Conservation (phyloP, 2,888 invertebrate genomes). For the Ectobius pallidus region DNA sequence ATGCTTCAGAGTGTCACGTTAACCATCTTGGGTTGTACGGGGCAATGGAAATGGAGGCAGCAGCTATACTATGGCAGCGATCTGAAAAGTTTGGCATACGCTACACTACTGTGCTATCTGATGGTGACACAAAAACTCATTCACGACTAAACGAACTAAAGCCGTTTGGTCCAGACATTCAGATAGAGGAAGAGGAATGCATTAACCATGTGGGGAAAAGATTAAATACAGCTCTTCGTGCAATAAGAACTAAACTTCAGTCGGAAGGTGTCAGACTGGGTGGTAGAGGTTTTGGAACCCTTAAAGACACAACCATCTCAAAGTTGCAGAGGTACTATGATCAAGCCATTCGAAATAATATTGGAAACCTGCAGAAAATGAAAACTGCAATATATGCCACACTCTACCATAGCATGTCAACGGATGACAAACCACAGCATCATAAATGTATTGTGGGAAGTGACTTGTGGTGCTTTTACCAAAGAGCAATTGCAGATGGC, state of each 20-base stretch:
- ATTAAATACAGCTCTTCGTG: neutral
- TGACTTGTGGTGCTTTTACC: no score
- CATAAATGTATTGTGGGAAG: slow-evolving; percentile 41
- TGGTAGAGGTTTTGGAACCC: slow-evolving; percentile 24
- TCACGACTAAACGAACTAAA: no score
- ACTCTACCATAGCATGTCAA: no score
- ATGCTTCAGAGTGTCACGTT: neutral
- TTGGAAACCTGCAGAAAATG: slow-evolving; percentile 46
- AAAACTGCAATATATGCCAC: slow-evolving; percentile 42
- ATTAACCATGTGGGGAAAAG: no score
- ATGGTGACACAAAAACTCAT: no score
- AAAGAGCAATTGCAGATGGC: no score
- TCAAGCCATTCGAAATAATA: slow-evolving; percentile 47
- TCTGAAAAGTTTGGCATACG: neutral
- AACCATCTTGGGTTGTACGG: neutral
- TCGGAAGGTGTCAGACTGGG: no score
- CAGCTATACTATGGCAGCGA: neutral
- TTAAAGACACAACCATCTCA: slow-evolving; percentile 43
- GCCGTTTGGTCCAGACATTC: neutral
- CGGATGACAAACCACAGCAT: slow-evolving; percentile 39
- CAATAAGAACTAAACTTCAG: no score
- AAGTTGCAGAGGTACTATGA: slow-evolving; percentile 49
- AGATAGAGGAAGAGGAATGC: neutral
- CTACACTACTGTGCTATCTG: no score
- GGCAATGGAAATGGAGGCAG: slow-evolving; percentile 8